Conservation (phyloP, 2,888 invertebrate genomes). For the Dastarcus helophoroides region DNA sequence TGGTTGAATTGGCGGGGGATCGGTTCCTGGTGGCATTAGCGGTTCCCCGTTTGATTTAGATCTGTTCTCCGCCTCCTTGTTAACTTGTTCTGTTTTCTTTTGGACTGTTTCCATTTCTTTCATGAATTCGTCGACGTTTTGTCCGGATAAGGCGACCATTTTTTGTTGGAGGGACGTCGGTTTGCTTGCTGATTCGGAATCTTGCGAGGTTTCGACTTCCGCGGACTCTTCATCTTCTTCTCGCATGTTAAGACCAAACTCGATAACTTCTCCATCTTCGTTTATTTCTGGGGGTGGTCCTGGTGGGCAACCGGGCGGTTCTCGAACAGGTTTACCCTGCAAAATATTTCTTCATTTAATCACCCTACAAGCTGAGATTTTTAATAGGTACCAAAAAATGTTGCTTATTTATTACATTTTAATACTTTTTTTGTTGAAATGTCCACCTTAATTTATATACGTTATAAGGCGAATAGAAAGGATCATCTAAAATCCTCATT, state of each 20-base stretch:
- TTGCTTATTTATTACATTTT: too few species aligned
- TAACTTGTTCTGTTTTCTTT: slow-evolving; percentile 48
- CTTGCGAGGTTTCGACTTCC: slow-evolving; percentile 18
- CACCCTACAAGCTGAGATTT: too few species aligned
- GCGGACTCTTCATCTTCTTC: slow-evolving; percentile 22
- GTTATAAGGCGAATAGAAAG: too few species aligned
- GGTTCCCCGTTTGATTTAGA: slow-evolving; percentile 23
- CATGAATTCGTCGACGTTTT: slow-evolving; percentile 87
- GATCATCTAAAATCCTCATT: too few species aligned
- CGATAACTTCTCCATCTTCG: slow-evolving; percentile 50
- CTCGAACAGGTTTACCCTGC: slow-evolving; percentile 44
- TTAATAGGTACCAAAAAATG: too few species aligned
- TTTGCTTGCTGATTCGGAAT: slow-evolving; percentile 33
- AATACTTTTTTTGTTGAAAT: too few species aligned
- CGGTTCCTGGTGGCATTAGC: slow-evolving; percentile 29
- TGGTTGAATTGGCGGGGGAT: slow-evolving; percentile 23
- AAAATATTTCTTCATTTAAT: too few species aligned
- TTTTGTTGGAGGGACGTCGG: slow-evolving; percentile 73
- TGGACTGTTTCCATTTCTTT: slow-evolving; percentile 84
- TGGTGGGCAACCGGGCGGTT: slow-evolving; percentile 79
- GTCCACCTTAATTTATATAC: too few species aligned
- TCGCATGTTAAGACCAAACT: slow-evolving; percentile 21
- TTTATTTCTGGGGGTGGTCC: slow-evolving; percentile 68
- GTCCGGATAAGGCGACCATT: slow-evolving; percentile 80
- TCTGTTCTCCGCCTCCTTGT: slow-evolving; percentile 14